Base-by-base conservation (phyloP, 1,140 invertebrate genomes). In the Acarapis woodi region DNA sequence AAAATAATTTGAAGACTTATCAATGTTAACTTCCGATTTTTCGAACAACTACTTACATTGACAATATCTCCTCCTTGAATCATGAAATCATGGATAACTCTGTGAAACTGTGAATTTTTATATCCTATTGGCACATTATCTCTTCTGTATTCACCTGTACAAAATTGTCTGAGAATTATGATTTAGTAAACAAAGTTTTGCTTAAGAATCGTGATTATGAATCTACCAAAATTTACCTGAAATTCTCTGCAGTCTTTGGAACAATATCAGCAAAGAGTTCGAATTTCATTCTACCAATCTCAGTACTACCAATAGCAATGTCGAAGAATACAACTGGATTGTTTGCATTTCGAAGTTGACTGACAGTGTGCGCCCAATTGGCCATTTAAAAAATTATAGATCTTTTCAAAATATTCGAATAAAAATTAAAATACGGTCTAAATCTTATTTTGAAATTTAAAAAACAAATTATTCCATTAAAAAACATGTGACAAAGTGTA, bases 1-100 rank as follows among this genome's bases (percentile, higher is more conserved):
- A 23, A 5, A 20, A n/a, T 16, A 5, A 18, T 32, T 8, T 14
- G 31, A 32, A 32, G 15, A 32, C 12, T 8, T 32, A 32, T 9
- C 6, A 26, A 32, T 32, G 31, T 32, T 8, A 20, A 26, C 18
- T 32, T 16, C 19, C 24, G 32, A 4, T 35, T 39, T 0, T 6
- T 4, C 4, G 12, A 38, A 14, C 19, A n/a, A 6, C 23, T 31
- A 51, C 57, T 66, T 67, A 83, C 79, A 65, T 85, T 83, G 2
- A 88, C 73, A 67, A 97, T 96, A 61, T 99, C 90, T 15, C 90
- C 90, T 38, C 88, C 88, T 68, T 96, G 87, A 47, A 96, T 85
- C 87, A 97, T 96, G 47, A 70, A 69, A 49, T 69, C 87, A 61
- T 97, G 97, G 35, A 97, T 96, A 28, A 99, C 85, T 56, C 90